Base-by-base conservation (phyloP, 1,140 invertebrate species). In the Orussus abietinus region DNA sequence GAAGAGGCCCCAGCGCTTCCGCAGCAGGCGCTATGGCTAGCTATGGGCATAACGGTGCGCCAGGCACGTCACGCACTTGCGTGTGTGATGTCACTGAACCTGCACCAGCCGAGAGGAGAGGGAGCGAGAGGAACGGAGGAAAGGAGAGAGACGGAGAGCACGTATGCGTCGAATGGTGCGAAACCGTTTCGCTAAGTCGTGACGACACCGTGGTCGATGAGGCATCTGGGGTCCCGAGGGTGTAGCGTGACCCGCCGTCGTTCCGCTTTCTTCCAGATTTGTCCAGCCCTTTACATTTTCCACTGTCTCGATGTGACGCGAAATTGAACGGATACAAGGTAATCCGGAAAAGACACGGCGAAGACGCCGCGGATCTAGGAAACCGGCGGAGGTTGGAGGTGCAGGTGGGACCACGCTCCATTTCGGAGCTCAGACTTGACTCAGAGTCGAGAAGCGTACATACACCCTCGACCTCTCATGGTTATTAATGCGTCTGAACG, bases 41-140 rank as follows among this genome's bases (percentile, higher is more conserved):
- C 51, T 55, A 64, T 57, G 62, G 49, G 50, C 36, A 59, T 66
- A 66, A 66, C 64, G 64, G 64, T 66, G 57, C 53, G 49, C 51
- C 25, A 42, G 40, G 29, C 53, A 49, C 59, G 59, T 66, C 64
- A 66, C 64, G 64, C 62, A 65, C 51, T 47, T 53, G 57, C 59
- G 58, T 63, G 51, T 62, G 52, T 56, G 54, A 64, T 66, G 64
- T 66, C 62, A 66, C 64, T 66, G 64, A 66, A 65, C 64, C 50
- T 64, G 49, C 50, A 34, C 39, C 48, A 47, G 41, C 39, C n/a
- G 22, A n/a, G 22, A 25, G 22, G 22, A 25, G 22, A 25, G n/a
- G n/a, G 6, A 25, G 6, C 6, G n/a, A 6, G 22, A 25, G n/a
- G n/a, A n/a, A n/a, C n/a, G n/a, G n/a, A 6, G n/a, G 22, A n/a